Conservation (phyloP, 2,888 invertebrate genomes). For the Morpho helenor region DNA sequence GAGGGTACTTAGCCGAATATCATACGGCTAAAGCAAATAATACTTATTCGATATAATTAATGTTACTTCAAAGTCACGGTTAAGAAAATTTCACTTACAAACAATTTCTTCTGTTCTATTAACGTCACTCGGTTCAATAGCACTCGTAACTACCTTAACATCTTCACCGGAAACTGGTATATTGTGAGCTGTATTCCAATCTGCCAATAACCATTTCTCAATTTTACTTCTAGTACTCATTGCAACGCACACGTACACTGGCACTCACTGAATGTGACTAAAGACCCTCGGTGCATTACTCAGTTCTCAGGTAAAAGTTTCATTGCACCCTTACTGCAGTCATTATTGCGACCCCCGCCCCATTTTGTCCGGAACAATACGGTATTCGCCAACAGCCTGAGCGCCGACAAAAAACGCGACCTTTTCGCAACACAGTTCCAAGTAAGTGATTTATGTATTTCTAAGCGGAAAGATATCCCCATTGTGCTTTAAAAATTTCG, state of each 20-base stretch:
- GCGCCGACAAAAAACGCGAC: slow-evolving; percentile 55
- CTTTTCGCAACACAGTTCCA: slow-evolving; percentile 64
- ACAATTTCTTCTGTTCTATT: slow-evolving; percentile 4
- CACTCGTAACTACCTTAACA: slow-evolving; percentile 13
- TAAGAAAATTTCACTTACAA: slow-evolving; percentile 17
- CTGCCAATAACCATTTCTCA: slow-evolving; percentile 55
- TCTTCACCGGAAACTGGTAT: slow-evolving; percentile 23
- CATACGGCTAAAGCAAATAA: no score
- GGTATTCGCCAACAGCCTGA: slow-evolving; percentile 59
- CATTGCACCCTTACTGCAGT: slow-evolving; percentile 65
- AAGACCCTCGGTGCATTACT: slow-evolving; percentile 22
- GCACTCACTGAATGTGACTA: slow-evolving; percentile 19
- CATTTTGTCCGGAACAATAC: slow-evolving; percentile 49
- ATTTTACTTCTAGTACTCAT: slow-evolving; percentile 37
- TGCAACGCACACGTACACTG: slow-evolving; percentile 10
- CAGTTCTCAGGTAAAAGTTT: slow-evolving; percentile 61
- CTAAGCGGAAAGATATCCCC: slow-evolving; percentile 36
- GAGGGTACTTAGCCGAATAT: no score
- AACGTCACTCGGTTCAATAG: slow-evolving; percentile 13
- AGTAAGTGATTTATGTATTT: slow-evolving; percentile 40
- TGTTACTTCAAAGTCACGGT: background rate
- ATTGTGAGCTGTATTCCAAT: slow-evolving; percentile 41
- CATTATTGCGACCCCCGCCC: slow-evolving; percentile 57
- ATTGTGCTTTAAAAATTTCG: slow-evolving; percentile 14
- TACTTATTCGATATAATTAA: background rate